A percentile compares a stretch with the other conserved stretches of the same genome.
Conservation (phyloP, 1,140 invertebrate genomes). For the Eubasilissa regina region DNA sequence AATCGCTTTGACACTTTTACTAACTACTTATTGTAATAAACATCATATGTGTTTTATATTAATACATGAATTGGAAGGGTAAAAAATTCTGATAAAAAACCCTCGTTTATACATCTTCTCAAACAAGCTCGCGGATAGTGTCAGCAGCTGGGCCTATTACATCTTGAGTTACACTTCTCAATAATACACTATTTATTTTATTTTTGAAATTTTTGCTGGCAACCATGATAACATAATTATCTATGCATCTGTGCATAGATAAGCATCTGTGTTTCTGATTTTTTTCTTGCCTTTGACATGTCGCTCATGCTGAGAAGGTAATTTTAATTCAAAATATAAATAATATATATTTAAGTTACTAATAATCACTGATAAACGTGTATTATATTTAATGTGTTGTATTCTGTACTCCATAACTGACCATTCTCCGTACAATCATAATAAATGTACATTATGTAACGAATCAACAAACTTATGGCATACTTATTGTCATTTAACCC, state of each 20-base stretch:
- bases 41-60: too few relatives aligned
- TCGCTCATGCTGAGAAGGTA: slow-evolving; percentile 30
- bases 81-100: too few relatives aligned
- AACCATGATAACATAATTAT: background rate
- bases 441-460: slow-evolving; percentile 3
- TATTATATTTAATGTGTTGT: background rate
- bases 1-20: too few relatives aligned
- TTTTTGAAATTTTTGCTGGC: background rate
- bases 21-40: too few relatives aligned
- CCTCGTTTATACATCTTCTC: too few relatives aligned
- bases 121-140: too few relatives aligned
- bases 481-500: too few relatives aligned
- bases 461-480: background rate
- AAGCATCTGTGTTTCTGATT: background rate
- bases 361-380: background rate
- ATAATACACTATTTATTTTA: background rate
- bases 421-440: background rate
- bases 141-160: too few relatives aligned
- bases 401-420: background rate
- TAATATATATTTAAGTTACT: background rate
- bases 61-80: too few relatives aligned
- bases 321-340: slow-evolving; percentile 8
- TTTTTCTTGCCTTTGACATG: slow-evolving; percentile 16
- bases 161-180: too few relatives aligned
- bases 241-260: background rate